These are phyloP conservation scores for Hydropsyche betteni DNA, from an alignment of 2,888 invertebrate genomes.

Conservation along the genomic window DNA sequence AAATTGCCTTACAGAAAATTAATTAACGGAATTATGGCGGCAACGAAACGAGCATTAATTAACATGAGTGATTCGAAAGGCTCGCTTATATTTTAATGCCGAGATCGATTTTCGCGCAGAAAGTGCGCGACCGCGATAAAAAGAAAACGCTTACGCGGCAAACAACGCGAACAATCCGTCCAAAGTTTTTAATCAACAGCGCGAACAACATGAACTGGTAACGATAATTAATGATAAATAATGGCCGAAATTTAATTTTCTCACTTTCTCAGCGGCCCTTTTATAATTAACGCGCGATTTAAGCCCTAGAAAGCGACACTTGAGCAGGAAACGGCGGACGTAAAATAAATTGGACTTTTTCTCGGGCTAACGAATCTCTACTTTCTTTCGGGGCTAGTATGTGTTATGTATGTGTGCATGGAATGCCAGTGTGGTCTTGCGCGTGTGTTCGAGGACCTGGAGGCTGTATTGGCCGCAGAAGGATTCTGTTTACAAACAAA, in stretches of 20 bases:
- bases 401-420: slow-evolving; percentile 12
- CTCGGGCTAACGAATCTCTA: slow-evolving; percentile 26
- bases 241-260: slow-evolving; percentile 18
- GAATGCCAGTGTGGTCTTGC: neutral
- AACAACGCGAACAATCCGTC: too few species aligned
- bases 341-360: slow-evolving; percentile 38
- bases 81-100: neutral
- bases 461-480: slow-evolving; percentile 17
- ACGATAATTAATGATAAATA: slow-evolving; percentile 23
- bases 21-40: slow-evolving; percentile 11
- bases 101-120: neutral
- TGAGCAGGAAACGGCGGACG: slow-evolving; percentile 31
- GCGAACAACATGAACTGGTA: neutral
- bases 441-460: neutral
- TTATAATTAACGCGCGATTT: slow-evolving; percentile 33
- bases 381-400: too few species aligned
- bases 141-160: too few species aligned
- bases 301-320: slow-evolving; percentile 21
- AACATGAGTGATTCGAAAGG: slow-evolving; percentile 19
- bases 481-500: slow-evolving; percentile 35
- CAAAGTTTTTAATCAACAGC: too few species aligned
- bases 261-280: slow-evolving; percentile 5
- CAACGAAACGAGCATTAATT: slow-evolving; percentile 9
- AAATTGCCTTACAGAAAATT: slow-evolving; percentile 21
- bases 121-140: too few species aligned